Conservation (phyloP, 2,113 vertebrate species). For the Formicarius rufipectus region DNA sequence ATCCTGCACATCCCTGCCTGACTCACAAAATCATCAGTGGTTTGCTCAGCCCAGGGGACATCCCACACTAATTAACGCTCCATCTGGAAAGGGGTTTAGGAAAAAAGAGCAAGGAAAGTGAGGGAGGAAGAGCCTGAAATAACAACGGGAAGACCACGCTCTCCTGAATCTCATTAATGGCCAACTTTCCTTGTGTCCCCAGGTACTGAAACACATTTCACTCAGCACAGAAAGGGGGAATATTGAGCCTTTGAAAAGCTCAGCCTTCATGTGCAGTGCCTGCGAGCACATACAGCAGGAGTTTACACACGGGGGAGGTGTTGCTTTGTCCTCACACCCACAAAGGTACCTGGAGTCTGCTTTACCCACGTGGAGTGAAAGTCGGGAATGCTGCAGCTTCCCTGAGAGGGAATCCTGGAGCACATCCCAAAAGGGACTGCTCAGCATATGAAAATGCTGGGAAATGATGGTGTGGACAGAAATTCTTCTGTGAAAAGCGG, state of each 20-base stretch:
- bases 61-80: neutral
- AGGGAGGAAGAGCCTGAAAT: neutral
- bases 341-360: neutral
- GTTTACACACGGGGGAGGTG: neutral
- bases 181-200: neutral
- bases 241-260: neutral
- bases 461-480: neutral
- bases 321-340: neutral
- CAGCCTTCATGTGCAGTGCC: neutral
- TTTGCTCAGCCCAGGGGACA: neutral
- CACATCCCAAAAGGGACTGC: neutral
- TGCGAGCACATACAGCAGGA: neutral
- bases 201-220: neutral
- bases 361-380: neutral
- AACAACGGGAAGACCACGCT: neutral
- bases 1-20: neutral
- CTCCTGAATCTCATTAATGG: neutral
- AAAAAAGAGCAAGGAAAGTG: neutral
- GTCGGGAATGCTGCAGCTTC: neutral
- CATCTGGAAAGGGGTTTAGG: neutral
- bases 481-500: neutral
- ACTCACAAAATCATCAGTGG: neutral
- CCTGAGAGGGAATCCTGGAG: fast-evolving
- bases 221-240: neutral
- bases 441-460: neutral